A percentile compares a stretch with the other conserved stretches of the same genome.
Conservation (phyloP, 2,113 vertebrate species). For the Ia io region DNA sequence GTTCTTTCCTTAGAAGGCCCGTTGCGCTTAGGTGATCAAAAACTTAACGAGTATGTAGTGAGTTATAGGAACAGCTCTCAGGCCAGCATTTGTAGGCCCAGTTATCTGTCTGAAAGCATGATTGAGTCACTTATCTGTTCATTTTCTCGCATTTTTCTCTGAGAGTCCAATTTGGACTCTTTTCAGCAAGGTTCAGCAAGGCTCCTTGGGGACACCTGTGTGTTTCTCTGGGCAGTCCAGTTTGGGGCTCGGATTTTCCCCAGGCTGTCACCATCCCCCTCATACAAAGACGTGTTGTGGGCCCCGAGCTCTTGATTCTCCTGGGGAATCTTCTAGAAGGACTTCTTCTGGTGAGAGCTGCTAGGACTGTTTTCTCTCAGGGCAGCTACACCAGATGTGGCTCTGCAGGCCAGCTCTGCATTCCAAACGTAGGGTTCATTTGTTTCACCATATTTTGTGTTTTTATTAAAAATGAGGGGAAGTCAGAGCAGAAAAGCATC, state of each 20-base stretch:
- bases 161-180: not conserved
- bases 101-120: not conserved
- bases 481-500: not conserved
- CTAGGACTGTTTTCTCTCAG: not conserved
- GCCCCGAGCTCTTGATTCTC: not conserved
- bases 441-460: not conserved
- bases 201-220: not conserved
- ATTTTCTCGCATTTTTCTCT: slow-evolving; percentile 26
- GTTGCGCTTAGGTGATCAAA: slow-evolving; percentile 25
- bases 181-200: not conserved
- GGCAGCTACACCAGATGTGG: slow-evolving; percentile 37
- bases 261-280: not conserved
- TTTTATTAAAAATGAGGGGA: slow-evolving; percentile 25
- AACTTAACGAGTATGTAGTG: slow-evolving; percentile 13
- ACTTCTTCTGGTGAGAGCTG: not conserved
- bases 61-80: not conserved
- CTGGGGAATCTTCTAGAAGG: not conserved
- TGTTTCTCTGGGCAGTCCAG: not conserved
- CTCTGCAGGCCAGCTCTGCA: slow-evolving; percentile 43
- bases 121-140: not conserved
- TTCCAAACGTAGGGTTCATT: slow-evolving; percentile 44
- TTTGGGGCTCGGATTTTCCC: not conserved
- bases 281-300: not conserved
- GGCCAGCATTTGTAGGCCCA: not conserved
- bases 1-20: slow-evolving; percentile 21